Evolutionary conservation across 2,113 vertebrate genomes (phyloP), one percentile per base, ranked within the genome.

Genomic region (Clarias batrachus): DNA sequence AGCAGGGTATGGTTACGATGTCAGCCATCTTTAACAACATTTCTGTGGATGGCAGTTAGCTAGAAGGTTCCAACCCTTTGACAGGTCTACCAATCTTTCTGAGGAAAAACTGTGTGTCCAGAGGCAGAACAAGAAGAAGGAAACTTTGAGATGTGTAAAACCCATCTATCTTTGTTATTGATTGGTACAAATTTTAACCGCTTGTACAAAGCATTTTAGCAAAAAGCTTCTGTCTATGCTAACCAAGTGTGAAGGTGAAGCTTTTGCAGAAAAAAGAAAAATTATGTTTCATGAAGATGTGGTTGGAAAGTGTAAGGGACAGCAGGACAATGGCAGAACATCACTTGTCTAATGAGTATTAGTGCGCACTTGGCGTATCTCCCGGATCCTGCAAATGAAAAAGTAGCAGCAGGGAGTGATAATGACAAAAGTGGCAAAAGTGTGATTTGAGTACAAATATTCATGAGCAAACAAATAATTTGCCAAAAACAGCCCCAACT

Each of bases 321-420:
- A 87, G 82, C 71, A 87, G 86, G 74, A 87, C 82, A 87, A 71
- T 68, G 62, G 86, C 82, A 70, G 62, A 84, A 80, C 76, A 78
- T 66, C 54, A 74, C 65, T 66, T 71, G 66, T 57, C 81, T 87
- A 87, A 84, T 71, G 74, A 84, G 82, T n/a, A 84, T 78, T 62
- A 79, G 73, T 79, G 59, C 66, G 52, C 41, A 83, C 12, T 80
- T 85, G 86, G 86, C 82, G 21, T 37, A 30, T 12, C 82, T 87
- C 82, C 82, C 82, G 70, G 86, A 84, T 54, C 21, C 52, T 79
- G 83, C 8, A 77, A 77, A 85, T 48, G 27, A 60, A 85, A 84
- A 74, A 71, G 52, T 33, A 87, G 27, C 81, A 78, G 59, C 60
- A 56, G 30, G 71, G 56, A 41, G 71, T 73, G 33, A 59, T 84